Percentiles rank a stretch among this genome's conserved stretches.
These are phyloP conservation scores for Cosmia trapezina DNA, from an alignment of 2,888 invertebrate genomes.

Conservation along the genomic window DNA sequence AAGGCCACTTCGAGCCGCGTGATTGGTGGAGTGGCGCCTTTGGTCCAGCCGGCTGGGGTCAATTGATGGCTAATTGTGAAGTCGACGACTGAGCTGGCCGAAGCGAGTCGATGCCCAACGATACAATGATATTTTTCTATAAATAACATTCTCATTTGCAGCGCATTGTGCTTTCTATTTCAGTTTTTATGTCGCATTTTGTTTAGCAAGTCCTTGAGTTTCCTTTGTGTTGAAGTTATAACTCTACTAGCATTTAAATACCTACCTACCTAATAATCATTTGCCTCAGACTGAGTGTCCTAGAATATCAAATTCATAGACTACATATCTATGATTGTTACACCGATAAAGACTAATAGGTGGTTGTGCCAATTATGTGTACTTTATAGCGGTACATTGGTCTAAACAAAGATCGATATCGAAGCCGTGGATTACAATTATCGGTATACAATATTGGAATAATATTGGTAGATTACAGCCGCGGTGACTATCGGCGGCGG, in stretches of 20 bases:
- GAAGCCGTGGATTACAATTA: slow-evolving; percentile 52
- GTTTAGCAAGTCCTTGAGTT: slow-evolving; percentile 45
- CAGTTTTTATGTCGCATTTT: slow-evolving; percentile 29
- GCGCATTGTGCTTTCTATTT: slow-evolving; percentile 50
- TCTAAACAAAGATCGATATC: slow-evolving; percentile 49
- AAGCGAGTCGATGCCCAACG: slow-evolving; percentile 78
- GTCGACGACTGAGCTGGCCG: slow-evolving; percentile 68
- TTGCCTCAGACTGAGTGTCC: slow-evolving; percentile 29
- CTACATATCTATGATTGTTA: slow-evolving; percentile 52
- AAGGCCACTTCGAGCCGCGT: slow-evolving; percentile 72
- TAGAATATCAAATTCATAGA: slow-evolving; percentile 43
- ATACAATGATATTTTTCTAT: slow-evolving; percentile 72
- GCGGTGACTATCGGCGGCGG: slow-evolving; percentile 52
- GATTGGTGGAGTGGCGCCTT: slow-evolving; percentile 74
- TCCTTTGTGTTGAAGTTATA: slow-evolving; percentile 30
- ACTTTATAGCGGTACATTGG: slow-evolving; percentile 38
- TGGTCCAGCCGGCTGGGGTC: slow-evolving; percentile 80
- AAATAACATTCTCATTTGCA: slow-evolving; percentile 62
- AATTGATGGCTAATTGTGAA: slow-evolving; percentile 86
- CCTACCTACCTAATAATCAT: slow-evolving; percentile 35
- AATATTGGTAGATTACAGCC: slow-evolving; percentile 41
- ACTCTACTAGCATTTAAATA: slow-evolving; percentile 27
- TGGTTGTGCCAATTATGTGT: slow-evolving; percentile 49
- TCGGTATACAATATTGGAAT: slow-evolving; percentile 44
- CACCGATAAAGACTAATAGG: slow-evolving; percentile 48